Evolutionary conservation across 1,140 invertebrate species (phyloP).

Genomic region (Phenacoccus solenopsis): DNA sequence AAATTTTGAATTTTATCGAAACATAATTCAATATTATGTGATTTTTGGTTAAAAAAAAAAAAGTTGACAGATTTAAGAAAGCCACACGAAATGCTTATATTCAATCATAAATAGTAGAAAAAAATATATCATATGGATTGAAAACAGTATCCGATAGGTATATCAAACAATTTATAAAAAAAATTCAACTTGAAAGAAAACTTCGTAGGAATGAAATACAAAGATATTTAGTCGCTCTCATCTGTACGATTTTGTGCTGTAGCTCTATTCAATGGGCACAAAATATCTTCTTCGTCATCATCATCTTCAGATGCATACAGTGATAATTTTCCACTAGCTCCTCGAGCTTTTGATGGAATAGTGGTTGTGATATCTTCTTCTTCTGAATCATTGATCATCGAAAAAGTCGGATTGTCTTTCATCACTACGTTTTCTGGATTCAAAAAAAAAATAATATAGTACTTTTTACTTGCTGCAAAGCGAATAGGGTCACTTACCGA

Average conservation of each 20-base stretch:
- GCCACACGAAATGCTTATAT: too few relatives aligned
- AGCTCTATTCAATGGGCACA: neutral
- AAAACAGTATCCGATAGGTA: too few relatives aligned
- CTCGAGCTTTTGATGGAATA: neutral
- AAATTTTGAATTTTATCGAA: too few relatives aligned
- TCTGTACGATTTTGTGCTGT: neutral
- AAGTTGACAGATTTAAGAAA: too few relatives aligned
- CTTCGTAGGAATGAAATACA: too few relatives aligned
- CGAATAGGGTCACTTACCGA: constrained; percentile 54
- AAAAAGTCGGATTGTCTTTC: constrained; percentile 93
- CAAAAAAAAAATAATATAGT: neutral
- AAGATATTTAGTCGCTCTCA: neutral
- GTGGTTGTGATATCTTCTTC: constrained; percentile 51
- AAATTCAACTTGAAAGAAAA: too few relatives aligned
- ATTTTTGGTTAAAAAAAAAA: too few relatives aligned
- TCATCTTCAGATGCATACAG: neutral
- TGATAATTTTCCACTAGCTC: neutral
- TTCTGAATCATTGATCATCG: constrained; percentile 97
- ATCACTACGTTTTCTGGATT: constrained; percentile 70
- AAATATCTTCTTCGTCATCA: neutral
- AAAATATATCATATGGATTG: too few relatives aligned
- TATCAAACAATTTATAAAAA: too few relatives aligned
- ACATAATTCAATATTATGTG: too few relatives aligned
- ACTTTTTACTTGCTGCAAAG: neutral
- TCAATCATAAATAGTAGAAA: too few relatives aligned